These are phyloP conservation scores for Agrotis exclamationis DNA, from an alignment of 2,888 invertebrate species.

Conservation along the genomic window DNA sequence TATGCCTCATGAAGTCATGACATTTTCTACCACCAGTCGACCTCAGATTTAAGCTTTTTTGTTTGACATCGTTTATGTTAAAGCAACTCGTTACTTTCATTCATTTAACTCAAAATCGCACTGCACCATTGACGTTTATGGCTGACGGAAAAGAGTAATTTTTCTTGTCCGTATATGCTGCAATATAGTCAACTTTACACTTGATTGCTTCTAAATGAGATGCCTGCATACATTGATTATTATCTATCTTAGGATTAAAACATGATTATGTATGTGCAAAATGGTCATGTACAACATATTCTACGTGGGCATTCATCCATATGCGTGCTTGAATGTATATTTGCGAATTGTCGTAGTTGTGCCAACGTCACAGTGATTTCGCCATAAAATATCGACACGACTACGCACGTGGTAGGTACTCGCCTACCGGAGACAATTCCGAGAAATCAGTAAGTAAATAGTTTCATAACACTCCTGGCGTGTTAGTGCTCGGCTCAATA, in stretches of 20 bases:
- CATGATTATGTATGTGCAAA: constrained; percentile 17
- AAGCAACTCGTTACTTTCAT: background rate
- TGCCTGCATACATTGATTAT: constrained; percentile 21
- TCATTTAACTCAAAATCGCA: background rate
- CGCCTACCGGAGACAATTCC: constrained; percentile 78
- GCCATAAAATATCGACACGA: constrained; percentile 69
- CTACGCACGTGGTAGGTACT: constrained; percentile 76
- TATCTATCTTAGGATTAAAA: constrained; percentile 19
- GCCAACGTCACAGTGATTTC: constrained; percentile 73
- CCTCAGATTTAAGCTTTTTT: background rate
- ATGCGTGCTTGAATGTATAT: constrained; percentile 43
- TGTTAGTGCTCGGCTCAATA: constrained; percentile 39
- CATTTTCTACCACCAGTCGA: constrained; percentile 12
- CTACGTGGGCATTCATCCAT: constrained; percentile 20
- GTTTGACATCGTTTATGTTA: background rate
- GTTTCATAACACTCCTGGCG: constrained; percentile 67
- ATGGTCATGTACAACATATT: constrained; percentile 12
- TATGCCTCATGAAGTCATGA: constrained; percentile 1
- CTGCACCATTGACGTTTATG: too few relatives aligned
- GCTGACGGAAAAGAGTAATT: background rate
- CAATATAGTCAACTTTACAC: constrained; percentile 5
- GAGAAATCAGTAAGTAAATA: constrained; percentile 74
- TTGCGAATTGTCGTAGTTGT: constrained; percentile 52
- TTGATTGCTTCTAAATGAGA: background rate
- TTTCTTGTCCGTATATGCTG: background rate